phyloP scores from a whole-genome alignment of 2,113 vertebrate species.

The Thalassarche chlororhynchos region DNA sequence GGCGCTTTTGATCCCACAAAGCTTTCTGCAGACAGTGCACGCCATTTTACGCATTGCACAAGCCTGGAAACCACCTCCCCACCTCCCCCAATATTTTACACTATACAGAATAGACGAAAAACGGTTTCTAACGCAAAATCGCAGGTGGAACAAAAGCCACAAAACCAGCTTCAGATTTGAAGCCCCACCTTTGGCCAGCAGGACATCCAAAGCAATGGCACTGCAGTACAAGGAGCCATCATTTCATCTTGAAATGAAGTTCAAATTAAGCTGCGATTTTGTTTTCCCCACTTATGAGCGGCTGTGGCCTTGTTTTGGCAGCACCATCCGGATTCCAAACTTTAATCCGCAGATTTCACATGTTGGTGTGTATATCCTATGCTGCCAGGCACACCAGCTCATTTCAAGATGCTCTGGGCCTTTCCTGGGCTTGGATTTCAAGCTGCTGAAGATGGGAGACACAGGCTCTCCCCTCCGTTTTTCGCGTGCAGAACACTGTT shows the following conservation, averaged over 20 bases:
- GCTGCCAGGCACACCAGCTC: not conserved
- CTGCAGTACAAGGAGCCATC: not conserved
- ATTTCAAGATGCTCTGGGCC: not conserved
- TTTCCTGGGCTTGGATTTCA: not conserved
- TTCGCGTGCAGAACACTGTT: not conserved
- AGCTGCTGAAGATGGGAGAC: not conserved
- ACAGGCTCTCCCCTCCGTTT: not conserved
- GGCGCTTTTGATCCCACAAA: not conserved
- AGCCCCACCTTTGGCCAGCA: not conserved
- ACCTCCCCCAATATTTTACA: not conserved
- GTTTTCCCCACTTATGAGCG: not conserved
- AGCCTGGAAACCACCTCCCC: not conserved
- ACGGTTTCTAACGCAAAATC: not conserved
- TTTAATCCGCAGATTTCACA: fast-evolving
- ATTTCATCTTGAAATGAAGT: not conserved
- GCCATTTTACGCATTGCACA: not conserved
- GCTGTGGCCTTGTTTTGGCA: not conserved
- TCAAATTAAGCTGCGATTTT: not conserved
- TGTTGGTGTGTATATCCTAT: not conserved
- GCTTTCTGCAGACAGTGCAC: not conserved
- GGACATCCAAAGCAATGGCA: not conserved
- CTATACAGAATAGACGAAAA: not conserved
- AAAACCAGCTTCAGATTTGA: not conserved
- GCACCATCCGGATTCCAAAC: not conserved
- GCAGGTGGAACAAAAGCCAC: not conserved